Evolutionary conservation across 2,888 invertebrate species (phyloP).

Genomic region (Neoascia interrupta): DNA sequence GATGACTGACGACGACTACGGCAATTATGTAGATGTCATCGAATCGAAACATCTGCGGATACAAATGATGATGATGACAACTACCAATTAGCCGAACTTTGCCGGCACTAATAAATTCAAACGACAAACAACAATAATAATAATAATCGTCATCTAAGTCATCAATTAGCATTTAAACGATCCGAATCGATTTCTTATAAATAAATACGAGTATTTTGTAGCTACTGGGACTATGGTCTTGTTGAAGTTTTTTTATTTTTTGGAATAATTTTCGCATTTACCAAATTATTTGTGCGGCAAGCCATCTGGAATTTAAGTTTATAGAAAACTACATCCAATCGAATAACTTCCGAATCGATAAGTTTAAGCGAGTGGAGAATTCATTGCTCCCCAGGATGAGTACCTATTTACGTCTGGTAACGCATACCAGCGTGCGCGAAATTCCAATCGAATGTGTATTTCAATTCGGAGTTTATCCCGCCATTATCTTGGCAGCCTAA

Average conservation of each 20-base stretch:
- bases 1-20: constrained; percentile 16
- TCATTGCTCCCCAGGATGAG: too few species aligned
- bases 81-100: constrained; percentile 31
- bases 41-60: constrained; percentile 6
- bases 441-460: constrained; percentile 19
- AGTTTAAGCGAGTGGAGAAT: too few species aligned
- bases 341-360: too few species aligned
- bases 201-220: neutral
- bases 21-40: neutral
- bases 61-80: constrained; percentile 31
- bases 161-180: constrained; percentile 62
- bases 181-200: constrained; percentile 43
- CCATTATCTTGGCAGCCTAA: constrained; percentile 19
- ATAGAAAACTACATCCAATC: too few species aligned
- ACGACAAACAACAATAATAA: constrained; percentile 11
- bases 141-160: constrained; percentile 32
- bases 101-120: constrained; percentile 10
- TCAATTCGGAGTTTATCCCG: constrained; percentile 15
- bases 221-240: too few species aligned
- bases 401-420: too few species aligned
- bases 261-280: too few species aligned
- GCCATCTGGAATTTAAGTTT: too few species aligned
- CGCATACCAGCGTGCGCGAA: too few species aligned
- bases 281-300: too few species aligned
- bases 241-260: too few species aligned